phyloP scores from a whole-genome alignment of 2,113 vertebrate species.

The Tympanuchus pallidicinctus region DNA sequence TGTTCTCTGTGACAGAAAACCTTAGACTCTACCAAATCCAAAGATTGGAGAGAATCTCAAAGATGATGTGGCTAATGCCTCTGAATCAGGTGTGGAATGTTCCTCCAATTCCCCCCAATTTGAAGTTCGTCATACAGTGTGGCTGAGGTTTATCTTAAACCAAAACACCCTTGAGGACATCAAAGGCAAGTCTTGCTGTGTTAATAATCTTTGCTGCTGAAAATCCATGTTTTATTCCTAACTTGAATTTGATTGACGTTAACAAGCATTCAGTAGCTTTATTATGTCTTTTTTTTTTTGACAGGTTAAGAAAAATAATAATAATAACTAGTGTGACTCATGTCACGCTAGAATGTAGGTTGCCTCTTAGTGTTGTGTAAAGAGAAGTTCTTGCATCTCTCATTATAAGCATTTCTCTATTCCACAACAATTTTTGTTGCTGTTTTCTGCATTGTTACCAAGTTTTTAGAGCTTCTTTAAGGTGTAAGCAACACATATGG shows the following conservation, averaged over 20 bases:
- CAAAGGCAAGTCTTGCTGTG: background rate
- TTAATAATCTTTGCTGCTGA: background rate
- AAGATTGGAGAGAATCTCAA: background rate
- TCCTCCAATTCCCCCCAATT: rapidly evolving
- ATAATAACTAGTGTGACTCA: background rate
- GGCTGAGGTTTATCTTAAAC: background rate
- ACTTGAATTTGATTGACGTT: background rate
- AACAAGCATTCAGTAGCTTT: background rate
- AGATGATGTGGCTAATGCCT: background rate
- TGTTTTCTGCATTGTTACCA: background rate
- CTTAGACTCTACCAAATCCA: background rate
- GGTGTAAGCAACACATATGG: background rate
- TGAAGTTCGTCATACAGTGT: background rate
- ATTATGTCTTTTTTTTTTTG: background rate
- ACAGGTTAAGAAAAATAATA: background rate
- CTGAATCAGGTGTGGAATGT: background rate
- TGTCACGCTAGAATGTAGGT: background rate
- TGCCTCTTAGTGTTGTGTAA: background rate
- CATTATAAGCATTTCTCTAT: background rate
- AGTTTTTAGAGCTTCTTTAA: background rate
- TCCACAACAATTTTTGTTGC: background rate
- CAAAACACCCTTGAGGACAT: background rate
- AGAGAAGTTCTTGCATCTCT: background rate
- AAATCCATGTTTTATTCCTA: background rate
- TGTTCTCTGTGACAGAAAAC: background rate